A percentile compares a stretch with the other conserved stretches of the same genome.
Evolutionary conservation across 2,888 invertebrate genomes (phyloP).

Genomic region (Clanis bilineata): DNA sequence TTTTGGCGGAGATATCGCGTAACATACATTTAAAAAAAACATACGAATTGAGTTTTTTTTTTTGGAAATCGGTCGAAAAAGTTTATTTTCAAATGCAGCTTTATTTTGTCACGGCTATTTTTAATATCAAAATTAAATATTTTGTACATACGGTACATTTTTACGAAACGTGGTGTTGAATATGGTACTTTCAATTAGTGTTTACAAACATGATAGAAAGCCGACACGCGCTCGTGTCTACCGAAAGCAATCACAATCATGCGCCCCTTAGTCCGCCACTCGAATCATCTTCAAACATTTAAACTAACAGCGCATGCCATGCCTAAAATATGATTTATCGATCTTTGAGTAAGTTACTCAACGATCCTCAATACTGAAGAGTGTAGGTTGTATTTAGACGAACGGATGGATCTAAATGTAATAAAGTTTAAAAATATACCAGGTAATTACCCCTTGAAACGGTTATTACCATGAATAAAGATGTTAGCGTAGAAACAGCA

Average conservation of each 20-base stretch:
- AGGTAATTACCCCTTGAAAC: constrained; percentile 5
- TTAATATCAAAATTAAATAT: no score
- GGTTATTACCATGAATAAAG: constrained; percentile 9
- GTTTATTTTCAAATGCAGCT: no score
- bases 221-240: constrained; percentile 29
- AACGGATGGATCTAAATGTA: not conserved
- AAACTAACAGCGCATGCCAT: constrained; percentile 27
- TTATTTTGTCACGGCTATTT: no score
- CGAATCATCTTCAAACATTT: constrained; percentile 40
- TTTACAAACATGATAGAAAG: constrained; percentile 56
- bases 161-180: constrained; percentile 5
- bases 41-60: no score
- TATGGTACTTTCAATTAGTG: constrained; percentile 38
- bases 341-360: constrained; percentile 27
- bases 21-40: no score
- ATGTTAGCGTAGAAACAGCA: not conserved
- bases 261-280: constrained; percentile 25
- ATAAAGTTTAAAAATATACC: constrained; percentile 9
- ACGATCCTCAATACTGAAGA: constrained; percentile 32
- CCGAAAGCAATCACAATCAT: constrained; percentile 34
- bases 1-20: no score
- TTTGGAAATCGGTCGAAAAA: no score
- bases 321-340: constrained; percentile 35
- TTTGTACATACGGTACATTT: not conserved
- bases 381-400: constrained; percentile 20